Percentiles rank a stretch among this genome's conserved stretches.
phyloP scores from a whole-genome alignment of 2,888 invertebrate species.

The Troides helena region DNA sequence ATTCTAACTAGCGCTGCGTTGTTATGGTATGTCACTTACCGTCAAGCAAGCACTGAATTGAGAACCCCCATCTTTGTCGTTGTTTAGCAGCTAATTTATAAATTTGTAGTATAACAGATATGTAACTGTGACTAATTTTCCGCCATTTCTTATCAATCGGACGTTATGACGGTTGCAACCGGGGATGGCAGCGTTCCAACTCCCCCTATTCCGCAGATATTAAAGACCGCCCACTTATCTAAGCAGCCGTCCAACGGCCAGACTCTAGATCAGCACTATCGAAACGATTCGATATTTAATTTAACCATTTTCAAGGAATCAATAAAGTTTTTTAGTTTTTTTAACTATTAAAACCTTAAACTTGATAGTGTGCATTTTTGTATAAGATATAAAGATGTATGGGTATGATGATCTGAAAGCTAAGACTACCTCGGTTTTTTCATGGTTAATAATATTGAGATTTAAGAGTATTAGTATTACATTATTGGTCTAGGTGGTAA shows the following conservation, averaged over 20 bases:
- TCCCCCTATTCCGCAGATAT: slow-evolving; percentile 52
- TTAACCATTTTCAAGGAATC: slow-evolving; percentile 39
- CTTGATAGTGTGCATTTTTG: too few relatives aligned
- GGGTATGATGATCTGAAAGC: too few relatives aligned
- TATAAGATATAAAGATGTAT: too few relatives aligned
- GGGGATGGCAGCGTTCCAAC: slow-evolving; percentile 53
- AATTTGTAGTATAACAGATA: neutral
- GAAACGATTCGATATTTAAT: slow-evolving; percentile 57
- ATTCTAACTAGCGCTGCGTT: neutral
- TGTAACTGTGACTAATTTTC: slow-evolving; percentile 6
- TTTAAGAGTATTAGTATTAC: too few relatives aligned
- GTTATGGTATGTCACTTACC: neutral
- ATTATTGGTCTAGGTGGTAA: too few relatives aligned
- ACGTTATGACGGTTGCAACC: slow-evolving; percentile 16
- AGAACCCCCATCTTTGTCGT: neutral
- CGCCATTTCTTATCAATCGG: slow-evolving; percentile 22
- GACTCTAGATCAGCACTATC: slow-evolving; percentile 61
- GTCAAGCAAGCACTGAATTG: neutral
- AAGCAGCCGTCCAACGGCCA: slow-evolving; percentile 45
- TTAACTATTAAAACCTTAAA: too few relatives aligned
- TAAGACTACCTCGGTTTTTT: too few relatives aligned
- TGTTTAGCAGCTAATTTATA: neutral
- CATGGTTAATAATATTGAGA: too few relatives aligned
- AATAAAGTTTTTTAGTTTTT: too few relatives aligned
- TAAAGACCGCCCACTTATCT: slow-evolving; percentile 70